Evolutionary conservation across 2,797 vertebrate species (phyloP).

Genomic region (Ceryle rudis): DNA sequence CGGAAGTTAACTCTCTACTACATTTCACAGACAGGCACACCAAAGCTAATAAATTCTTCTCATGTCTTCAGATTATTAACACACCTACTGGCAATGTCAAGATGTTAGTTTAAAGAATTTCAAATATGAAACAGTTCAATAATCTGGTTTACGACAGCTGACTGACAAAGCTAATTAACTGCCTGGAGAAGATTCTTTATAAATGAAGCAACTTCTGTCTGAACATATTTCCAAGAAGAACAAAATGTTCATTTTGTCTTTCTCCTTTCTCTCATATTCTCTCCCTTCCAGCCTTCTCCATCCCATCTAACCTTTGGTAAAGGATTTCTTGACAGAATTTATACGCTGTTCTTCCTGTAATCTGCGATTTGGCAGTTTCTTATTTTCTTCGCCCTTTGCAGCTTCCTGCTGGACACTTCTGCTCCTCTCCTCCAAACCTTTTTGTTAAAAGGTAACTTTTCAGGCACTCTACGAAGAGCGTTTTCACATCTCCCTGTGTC

Average conservation of each 20-base stretch:
- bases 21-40: conserved; percentile 66
- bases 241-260: conserved; percentile 46
- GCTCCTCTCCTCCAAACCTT: neutral
- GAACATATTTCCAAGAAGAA: conserved; percentile 58
- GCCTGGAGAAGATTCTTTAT: conserved; percentile 66
- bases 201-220: conserved; percentile 67
- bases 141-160: conserved; percentile 68
- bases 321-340: neutral
- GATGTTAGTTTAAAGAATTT: conserved; percentile 74
- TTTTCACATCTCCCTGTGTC: neutral
- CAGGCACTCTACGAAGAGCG: neutral
- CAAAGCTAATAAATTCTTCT: conserved; percentile 76
- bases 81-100: conserved; percentile 73
- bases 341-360: neutral
- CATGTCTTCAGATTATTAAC: conserved; percentile 75
- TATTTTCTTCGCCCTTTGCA: neutral
- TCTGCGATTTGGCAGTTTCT: neutral
- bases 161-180: conserved; percentile 77
- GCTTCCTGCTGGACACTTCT: neutral
- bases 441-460: neutral
- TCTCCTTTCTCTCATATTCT: neutral
- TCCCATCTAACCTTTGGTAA: neutral
- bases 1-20: conserved; percentile 64
- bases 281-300: neutral
- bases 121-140: conserved; percentile 71